phyloP scores from a whole-genome alignment of 2,113 vertebrate genomes.

The Tringa solitaria region DNA sequence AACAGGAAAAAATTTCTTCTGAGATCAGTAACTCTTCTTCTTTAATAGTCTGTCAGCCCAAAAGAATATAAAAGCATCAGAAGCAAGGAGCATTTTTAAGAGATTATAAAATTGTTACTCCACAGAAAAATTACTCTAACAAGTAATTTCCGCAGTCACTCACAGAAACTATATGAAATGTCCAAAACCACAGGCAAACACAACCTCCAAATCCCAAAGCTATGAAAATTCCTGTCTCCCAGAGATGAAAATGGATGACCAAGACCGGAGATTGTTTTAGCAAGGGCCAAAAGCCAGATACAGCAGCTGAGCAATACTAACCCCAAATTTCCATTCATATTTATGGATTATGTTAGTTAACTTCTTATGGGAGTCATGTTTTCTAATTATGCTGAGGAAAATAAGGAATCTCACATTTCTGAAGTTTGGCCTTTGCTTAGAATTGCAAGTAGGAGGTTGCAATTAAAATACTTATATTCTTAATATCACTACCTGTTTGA shows the following conservation, averaged over 20 bases:
- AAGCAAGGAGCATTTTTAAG: neutral
- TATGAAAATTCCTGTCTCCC: neutral
- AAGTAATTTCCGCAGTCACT: neutral
- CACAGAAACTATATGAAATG: neutral
- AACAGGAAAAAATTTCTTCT: neutral
- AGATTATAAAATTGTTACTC: neutral
- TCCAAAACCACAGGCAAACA: neutral
- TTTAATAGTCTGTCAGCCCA: slow-evolving; percentile 1
- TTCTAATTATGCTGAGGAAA: neutral
- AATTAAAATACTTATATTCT: neutral
- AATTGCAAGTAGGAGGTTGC: neutral
- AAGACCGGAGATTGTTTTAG: neutral
- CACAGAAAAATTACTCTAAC: neutral
- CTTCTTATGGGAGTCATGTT: neutral
- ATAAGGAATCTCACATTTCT: neutral
- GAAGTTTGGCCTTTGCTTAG: neutral
- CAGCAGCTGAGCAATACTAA: neutral
- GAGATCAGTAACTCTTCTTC: slow-evolving; percentile 24
- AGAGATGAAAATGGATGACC: neutral
- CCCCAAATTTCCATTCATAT: neutral
- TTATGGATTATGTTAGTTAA: neutral
- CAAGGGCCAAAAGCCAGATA: neutral
- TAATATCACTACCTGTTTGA: neutral
- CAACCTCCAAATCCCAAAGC: neutral
- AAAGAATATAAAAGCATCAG: neutral